Base-by-base conservation (phyloP, 2,888 invertebrate genomes). In the Brenthis hecate region DNA sequence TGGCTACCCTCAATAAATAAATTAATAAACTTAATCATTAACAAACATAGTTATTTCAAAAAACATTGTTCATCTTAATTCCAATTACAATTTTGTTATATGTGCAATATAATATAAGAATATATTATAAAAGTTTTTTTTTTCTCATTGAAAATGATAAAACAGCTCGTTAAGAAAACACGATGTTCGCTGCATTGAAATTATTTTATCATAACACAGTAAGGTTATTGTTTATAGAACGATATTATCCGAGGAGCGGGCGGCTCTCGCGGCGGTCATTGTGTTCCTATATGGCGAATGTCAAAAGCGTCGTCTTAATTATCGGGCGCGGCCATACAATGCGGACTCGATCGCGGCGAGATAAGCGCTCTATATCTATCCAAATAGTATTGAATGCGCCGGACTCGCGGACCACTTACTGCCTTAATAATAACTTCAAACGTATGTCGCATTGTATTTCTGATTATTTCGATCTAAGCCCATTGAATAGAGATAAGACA, bases 281-380 rank as follows among this genome's bases (percentile, higher is more conserved):
- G 92, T 92, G 87, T 90, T 91, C 92, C 88, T 92, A 91, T 92
- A 92, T 89, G 92, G 92, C 86, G 90, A 92, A 91, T 91, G 92
- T 92, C 92, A 92, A 92, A 92, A 92, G 85, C 90, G 89, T 92
- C 91, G 92, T 92, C 92, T 92, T 92, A 92, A 92, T 92, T 92
- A 92, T 92, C 92, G 86, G 89, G 88, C 85, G 88, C 88, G 86
- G 88, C 87, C 79, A 87, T 85, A 92, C 92, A 92, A 92, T 91
- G 89, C 90, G 85, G 86, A 86, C 86, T 87, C 89, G 92, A 92
- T 92, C 86, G 92, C 91, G 90, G 78, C 83, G 84, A 88, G 92
- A 92, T 92, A 92, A 91, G 88, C 85, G 81, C 80, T 80, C 85
- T 84, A 82, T 86, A 87, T 85, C 86, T 87, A 87, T 85, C 87